These are phyloP conservation scores for Cyrtonyx montezumae DNA, from an alignment of 2,113 vertebrate genomes.

Conservation along the genomic window DNA sequence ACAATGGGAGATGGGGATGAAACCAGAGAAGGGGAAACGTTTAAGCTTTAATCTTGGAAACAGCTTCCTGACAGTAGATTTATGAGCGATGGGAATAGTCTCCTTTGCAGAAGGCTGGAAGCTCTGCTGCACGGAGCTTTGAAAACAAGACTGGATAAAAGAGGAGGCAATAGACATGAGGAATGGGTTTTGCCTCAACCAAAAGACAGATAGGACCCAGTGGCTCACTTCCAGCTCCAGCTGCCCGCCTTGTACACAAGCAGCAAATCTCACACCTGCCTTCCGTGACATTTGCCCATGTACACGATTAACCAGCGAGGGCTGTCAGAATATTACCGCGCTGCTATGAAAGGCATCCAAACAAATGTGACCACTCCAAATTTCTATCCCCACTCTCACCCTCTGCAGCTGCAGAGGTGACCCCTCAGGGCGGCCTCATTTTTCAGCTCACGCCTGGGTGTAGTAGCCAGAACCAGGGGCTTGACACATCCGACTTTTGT, in stretches of 20 bases:
- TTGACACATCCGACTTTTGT: slow-evolving; percentile 2
- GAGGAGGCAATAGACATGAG: background rate
- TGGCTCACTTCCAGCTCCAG: background rate
- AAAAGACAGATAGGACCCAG: background rate
- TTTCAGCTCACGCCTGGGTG: background rate
- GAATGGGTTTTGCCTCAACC: background rate
- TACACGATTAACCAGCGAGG: background rate
- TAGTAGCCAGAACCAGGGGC: background rate
- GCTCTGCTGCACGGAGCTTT: background rate
- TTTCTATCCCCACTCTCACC: background rate
- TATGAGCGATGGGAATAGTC: slow-evolving; percentile 45
- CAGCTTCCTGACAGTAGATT: slow-evolving; percentile 66
- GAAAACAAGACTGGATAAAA: background rate
- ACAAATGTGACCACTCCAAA: rapidly evolving
- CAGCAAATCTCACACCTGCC: background rate
- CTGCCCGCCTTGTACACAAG: background rate
- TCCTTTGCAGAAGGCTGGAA: slow-evolving; percentile 41
- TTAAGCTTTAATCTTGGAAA: slow-evolving; percentile 62
- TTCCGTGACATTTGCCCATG: background rate
- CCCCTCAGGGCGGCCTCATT: background rate
- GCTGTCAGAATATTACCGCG: background rate
- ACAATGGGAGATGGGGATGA: slow-evolving; percentile 29
- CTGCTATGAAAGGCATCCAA: background rate
- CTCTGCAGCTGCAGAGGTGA: background rate
- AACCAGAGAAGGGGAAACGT: slow-evolving; percentile 58